These are phyloP conservation scores for Drosophila santomea DNA, from an alignment of 1,140 invertebrate genomes.

Conservation along the genomic window DNA sequence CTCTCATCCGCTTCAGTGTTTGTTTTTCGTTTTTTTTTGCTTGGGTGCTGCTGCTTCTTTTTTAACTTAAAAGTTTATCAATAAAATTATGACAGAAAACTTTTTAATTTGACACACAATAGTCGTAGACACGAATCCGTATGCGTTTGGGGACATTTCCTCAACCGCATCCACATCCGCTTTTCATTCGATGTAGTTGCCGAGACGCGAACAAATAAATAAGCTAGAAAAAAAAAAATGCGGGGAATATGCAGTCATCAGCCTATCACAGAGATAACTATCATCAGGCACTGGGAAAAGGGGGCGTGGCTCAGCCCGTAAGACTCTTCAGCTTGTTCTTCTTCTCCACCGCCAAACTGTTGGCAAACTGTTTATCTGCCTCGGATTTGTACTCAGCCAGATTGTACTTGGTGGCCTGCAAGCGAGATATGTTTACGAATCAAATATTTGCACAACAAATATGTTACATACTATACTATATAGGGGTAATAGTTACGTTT, in stretches of 20 bases:
- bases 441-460: not conserved
- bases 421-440: not conserved
- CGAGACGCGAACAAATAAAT: conserved; percentile 36
- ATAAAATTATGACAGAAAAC: conserved; percentile 81
- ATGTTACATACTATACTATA: too few species aligned
- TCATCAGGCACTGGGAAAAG: conserved; percentile 23
- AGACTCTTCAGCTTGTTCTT: conserved; percentile 74
- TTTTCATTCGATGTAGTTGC: conserved; percentile 38
- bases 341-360: conserved; percentile 74
- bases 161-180: conserved; percentile 2
- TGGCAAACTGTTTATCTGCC: conserved; percentile 76
- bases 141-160: conserved; percentile 39
- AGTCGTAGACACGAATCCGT: conserved; percentile 41
- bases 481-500: conserved; percentile 48
- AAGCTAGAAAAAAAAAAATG: conserved; percentile 7
- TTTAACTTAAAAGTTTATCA: conserved; percentile 75
- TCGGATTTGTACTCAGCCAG: conserved; percentile 71
- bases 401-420: conserved; percentile 75
- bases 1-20: conserved; percentile 36
- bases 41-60: conserved; percentile 14
- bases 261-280: conserved; percentile 55
- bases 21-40: conserved; percentile 18
- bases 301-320: conserved; percentile 52
- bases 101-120: conserved; percentile 83
- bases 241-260: conserved; percentile 11